Percentiles rank a stretch among this genome's conserved stretches.
phyloP scores from a whole-genome alignment of 2,797 vertebrate genomes.

The Spinus pinus region DNA sequence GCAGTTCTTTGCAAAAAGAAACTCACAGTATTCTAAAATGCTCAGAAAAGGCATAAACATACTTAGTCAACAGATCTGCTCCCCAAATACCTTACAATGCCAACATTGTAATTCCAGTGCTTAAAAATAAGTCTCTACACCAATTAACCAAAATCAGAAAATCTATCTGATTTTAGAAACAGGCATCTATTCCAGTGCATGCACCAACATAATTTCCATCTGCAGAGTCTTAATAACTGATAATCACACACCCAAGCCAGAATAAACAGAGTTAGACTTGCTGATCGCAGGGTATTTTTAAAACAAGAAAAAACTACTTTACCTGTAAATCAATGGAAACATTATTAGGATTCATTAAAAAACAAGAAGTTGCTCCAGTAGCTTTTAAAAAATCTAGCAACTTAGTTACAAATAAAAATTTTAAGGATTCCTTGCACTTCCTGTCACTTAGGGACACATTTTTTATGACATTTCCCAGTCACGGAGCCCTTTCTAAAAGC shows the following conservation, averaged over 20 bases:
- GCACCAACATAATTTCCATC: not conserved
- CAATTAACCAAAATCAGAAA: not conserved
- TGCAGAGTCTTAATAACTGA: not conserved
- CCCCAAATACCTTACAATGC: not conserved
- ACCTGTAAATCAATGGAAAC: not conserved
- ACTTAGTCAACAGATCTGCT: not conserved
- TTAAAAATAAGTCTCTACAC: not conserved
- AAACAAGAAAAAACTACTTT: not conserved
- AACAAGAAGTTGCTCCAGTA: not conserved
- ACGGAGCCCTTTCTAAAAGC: not conserved
- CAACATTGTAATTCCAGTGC: not conserved
- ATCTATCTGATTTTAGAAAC: not conserved
- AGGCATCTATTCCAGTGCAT: not conserved
- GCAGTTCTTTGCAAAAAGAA: not conserved
- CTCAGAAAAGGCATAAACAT: accelerated
- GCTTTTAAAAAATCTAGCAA: not conserved
- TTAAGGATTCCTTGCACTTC: not conserved
- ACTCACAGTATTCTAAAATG: not conserved
- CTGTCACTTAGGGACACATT: not conserved
- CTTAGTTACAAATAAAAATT: not conserved
- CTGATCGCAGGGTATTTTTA: not conserved
- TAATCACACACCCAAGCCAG: not conserved
- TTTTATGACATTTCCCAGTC: not conserved
- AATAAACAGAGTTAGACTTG: not conserved
- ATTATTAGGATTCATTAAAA: not conserved